Base-by-base conservation (phyloP, 2,797 vertebrate genomes). In the Propithecus deckenii region DNA sequence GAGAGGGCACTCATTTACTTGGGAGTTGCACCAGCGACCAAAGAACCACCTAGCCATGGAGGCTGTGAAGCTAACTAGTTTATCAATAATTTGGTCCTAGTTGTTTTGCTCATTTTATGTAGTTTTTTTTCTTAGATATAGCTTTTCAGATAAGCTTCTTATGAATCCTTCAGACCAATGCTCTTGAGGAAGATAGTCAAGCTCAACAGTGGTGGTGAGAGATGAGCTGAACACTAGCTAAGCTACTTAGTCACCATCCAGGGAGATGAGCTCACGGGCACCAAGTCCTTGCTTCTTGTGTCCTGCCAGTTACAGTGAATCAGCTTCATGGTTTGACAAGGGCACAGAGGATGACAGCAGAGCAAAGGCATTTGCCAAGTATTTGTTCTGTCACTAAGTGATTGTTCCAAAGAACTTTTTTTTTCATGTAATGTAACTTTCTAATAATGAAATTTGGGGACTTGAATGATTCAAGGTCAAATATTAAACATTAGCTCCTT, bases 381-480 rank as follows among this genome's bases (percentile, higher is more conserved):
- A 90, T 48, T n/a, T 96, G 83, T 97, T 98, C 95, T 97, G 94
- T 95, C 95, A 95, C 69, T 94, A 98, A 98, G 89, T 90, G 81
- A 80, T 96, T 93, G 83, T 97, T 97, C 84, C 72, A 89, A 98
- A 98, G 92, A 98, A 97, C 86, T 86, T 50, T 97, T 52, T 85
- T 48, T 48, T 97, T 86, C 93, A 95, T 86, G 91, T 95, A 98
- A 97, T 23, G 6, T 61, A 94, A 75, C 87, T 95, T 97, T 97
- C 95, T 94, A 95, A 97, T 98, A 97, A 98, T 97, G 87, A 94
- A 87, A 91, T 97, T 75, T 97, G 57, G 94, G 91, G 97, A 97
- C 97, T 95, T 91, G 75, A 96, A 88, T 91, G 90, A 88, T 86
- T 98, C 97, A 94, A 97, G 97, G 74, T 87, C 81, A 94, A 93